phyloP scores from a whole-genome alignment of 2,888 invertebrate genomes.

The Acheta domesticus region DNA sequence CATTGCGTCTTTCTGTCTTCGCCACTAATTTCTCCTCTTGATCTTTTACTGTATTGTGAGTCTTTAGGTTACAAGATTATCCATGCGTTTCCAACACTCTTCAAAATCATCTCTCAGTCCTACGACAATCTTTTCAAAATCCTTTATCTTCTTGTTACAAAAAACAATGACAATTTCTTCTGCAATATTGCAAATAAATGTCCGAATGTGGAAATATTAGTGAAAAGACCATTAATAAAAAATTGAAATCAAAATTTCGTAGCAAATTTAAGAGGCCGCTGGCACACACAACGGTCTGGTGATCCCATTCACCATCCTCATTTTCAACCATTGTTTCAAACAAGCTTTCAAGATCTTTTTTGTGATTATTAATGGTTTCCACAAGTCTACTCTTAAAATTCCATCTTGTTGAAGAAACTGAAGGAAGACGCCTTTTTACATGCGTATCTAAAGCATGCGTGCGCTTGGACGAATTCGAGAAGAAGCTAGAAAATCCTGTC shows the following conservation, averaged over 20 bases:
- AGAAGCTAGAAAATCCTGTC: constrained; percentile 27
- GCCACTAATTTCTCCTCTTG: neutral
- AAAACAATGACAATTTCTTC: neutral
- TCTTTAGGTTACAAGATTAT: neutral
- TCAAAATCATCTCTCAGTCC: neutral
- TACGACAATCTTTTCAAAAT: neutral
- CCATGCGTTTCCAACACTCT: neutral
- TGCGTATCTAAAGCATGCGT: constrained; percentile 26
- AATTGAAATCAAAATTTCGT: neutral
- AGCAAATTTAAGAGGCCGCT: neutral
- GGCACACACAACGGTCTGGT: neutral
- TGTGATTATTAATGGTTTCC: neutral
- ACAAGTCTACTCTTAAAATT: constrained; percentile 26
- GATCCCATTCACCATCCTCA: neutral
- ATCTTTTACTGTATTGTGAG: neutral
- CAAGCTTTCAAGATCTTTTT: neutral
- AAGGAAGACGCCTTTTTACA: constrained; percentile 21
- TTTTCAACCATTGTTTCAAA: neutral
- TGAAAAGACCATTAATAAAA: neutral
- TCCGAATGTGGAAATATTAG: neutral
- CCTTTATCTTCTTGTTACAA: neutral
- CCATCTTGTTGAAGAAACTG: constrained; percentile 25
- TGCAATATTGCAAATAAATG: no score
- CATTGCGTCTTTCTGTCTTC: constrained; percentile 21
- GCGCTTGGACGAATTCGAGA: constrained; percentile 26